Conservation (phyloP, 2,888 invertebrate species). For the Drosophila peninsularis region DNA sequence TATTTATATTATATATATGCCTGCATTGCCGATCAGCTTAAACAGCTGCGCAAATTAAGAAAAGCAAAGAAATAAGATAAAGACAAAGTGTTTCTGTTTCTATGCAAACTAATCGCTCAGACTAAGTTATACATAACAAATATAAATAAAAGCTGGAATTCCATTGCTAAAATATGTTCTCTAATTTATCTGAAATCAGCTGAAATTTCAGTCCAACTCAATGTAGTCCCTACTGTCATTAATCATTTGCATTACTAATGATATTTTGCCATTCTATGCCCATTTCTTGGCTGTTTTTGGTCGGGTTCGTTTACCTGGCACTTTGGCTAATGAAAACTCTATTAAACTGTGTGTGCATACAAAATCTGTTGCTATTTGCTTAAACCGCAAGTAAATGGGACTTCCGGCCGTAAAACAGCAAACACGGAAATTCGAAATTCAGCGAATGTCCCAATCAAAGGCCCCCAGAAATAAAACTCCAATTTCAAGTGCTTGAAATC, state of each 20-base stretch:
- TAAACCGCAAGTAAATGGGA: conserved; percentile 56
- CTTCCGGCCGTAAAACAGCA: conserved; percentile 52
- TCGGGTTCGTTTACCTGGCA: conserved; percentile 9
- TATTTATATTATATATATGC: neutral
- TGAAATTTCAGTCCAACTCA: too few relatives aligned
- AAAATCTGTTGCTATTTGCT: conserved; percentile 28
- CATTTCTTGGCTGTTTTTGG: neutral
- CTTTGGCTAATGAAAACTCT: conserved; percentile 38
- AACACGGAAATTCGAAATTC: conserved; percentile 35
- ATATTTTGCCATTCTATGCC: neutral
- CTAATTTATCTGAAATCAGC: neutral
- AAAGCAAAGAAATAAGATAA: neutral
- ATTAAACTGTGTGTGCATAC: conserved; percentile 11
- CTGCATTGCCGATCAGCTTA: neutral
- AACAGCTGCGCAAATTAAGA: conserved; percentile 2
- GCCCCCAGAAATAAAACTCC: conserved; percentile 8
- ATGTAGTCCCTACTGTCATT: neutral
- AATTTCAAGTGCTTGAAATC: conserved; percentile 12
- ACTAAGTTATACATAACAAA: neutral
- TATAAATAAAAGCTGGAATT: too few relatives aligned
- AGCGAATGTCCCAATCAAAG: conserved; percentile 28
- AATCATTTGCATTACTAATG: conserved; percentile 9
- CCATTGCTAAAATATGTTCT: neutral
- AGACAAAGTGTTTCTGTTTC: neutral
- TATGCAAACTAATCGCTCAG: conserved; percentile 8